Evolutionary conservation across 1,140 invertebrate species (phyloP), one percentile per base, ranked within the genome.

Genomic region (Drosophila eugracilis): DNA sequence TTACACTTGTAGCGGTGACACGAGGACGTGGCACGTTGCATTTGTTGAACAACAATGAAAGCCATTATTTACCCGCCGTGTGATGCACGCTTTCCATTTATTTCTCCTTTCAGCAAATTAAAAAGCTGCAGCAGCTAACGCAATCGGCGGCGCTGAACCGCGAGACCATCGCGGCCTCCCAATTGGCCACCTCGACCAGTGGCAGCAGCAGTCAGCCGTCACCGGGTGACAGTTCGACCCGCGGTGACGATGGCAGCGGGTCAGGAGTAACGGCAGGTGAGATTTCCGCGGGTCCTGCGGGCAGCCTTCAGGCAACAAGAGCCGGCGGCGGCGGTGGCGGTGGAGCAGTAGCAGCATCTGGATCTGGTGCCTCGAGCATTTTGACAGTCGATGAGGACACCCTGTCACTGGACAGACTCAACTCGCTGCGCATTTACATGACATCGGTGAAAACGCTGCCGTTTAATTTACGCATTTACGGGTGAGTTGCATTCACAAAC

Each of bases 131-230:
- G 76, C 76, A 89, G 62, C 78, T 91, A 50, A 91, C 91, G 62
- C 90, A 91, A 78, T 91, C 86, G 41, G 91, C 91, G 59, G 86
- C 91, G 22, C 58, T 91, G 59, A 91, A 91, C 69, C 83, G 90
- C 53, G 91, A 92, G 86, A 91, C 90, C 77, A 91, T 91, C 69
- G 90, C 90, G 72, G 90, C 90, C 57, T 91, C 90, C 49, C 90
- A 91, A 80, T 89, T 91, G 84, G 90, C 90, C 70, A 91, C 90
- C 71, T 91, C 90, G 69, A 91, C 89, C 42, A 73, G 88, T 24
- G 69, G 81, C 48, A 58, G 34, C 59, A 58, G 34, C 59, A 41
- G 48, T 22, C 80, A 85, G 49, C 53, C 63, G 22, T 63, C 65
- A 32, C 49, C 62, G 53, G 75, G 67, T 72, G 77, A 78, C 57